Evolutionary conservation across 1,140 invertebrate species (phyloP), one percentile per base, ranked within the genome.

Genomic region (Aphaenogaster rudis): DNA sequence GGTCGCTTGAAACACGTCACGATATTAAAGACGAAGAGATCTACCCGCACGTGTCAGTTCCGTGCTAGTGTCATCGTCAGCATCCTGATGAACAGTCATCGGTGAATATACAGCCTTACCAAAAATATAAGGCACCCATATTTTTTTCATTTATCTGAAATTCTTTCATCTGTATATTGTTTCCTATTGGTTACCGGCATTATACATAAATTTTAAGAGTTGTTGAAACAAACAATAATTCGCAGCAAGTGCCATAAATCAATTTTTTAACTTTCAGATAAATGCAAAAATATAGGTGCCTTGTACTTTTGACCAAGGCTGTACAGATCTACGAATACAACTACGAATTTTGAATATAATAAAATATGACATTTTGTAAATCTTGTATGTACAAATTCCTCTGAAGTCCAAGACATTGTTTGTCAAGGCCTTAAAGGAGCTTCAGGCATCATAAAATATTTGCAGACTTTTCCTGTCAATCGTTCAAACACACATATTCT

Each of bases 1-100:
- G 93, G 93, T 93, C 93, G 89, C 61, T 89, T 93, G 93, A 93
- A 93, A 91, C 92, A 92, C 91, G 91, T 92, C 92, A 90, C 85
- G 87, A 90, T 93, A 90, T 92, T 89, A 80, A 92, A 92, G 93
- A 93, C 88, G 90, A 92, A 91, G n/a, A 92, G 86, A 52, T 52
- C 15, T 66, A 45, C 6, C 28, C 74, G 21, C 39, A 8, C 11
- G 8, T 36, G 39, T 63, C 76, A 52, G 21, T 79, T 66, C 21
- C 45, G 17, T n/a, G 45, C n/a, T 64, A 80, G 7, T 17, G 17
- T 57, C 61, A 42, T 79, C 17, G 77, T 28, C 63, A 39, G 15
- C 61, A 36, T 61, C 1, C n/a, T 17, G 36, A 50, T 5, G 33
- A 48, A 48, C 4, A 15, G 48, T 45, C 21, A 17, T 45, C 21